Percentiles rank a stretch among this genome's conserved stretches.
Evolutionary conservation across 2,113 vertebrate genomes (phyloP).

Genomic region (Pantherophis guttatus): DNA sequence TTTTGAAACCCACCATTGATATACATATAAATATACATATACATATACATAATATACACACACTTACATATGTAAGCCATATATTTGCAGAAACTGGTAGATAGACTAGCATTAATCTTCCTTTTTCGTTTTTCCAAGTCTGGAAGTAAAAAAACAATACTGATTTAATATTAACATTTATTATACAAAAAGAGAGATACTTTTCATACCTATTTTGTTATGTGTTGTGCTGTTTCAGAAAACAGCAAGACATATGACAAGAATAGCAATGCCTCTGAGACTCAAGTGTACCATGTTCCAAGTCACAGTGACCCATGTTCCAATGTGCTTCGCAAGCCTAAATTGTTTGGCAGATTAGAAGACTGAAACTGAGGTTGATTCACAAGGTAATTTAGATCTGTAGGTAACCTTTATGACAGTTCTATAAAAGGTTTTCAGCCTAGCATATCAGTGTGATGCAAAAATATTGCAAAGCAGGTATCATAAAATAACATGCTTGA

Average conservation of each 20-base stretch:
- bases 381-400: constrained; percentile 52
- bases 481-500: constrained; percentile 25
- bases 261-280: neutral
- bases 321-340: constrained; percentile 35
- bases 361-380: constrained; percentile 43
- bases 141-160: neutral
- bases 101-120: neutral
- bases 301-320: neutral
- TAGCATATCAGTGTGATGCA: constrained; percentile 37
- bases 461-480: constrained; percentile 40
- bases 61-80: neutral
- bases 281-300: neutral
- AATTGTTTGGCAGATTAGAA: constrained; percentile 34
- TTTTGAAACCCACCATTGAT: too few species aligned
- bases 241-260: neutral
- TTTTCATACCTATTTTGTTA: neutral
- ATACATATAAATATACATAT: too few species aligned
- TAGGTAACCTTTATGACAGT: constrained; percentile 35
- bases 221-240: neutral
- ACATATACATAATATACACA: too few species aligned
- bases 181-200: neutral
- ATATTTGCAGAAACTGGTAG: neutral
- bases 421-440: constrained; percentile 49
- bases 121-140: neutral
- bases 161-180: neutral